phyloP scores from a whole-genome alignment of 2,888 invertebrate species.

The Myopa tessellatipennis region DNA sequence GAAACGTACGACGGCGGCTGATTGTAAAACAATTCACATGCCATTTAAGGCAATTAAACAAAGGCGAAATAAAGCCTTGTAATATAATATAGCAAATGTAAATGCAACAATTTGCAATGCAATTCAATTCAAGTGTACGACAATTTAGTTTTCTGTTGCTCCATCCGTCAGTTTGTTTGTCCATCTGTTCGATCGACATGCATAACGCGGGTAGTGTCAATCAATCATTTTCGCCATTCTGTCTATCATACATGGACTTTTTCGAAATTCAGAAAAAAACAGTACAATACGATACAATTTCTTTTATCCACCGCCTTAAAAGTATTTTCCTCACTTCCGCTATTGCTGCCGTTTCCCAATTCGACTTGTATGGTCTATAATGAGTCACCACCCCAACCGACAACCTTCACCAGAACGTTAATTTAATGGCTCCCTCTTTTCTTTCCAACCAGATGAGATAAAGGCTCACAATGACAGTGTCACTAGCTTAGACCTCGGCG shows the following conservation, averaged over 20 bases:
- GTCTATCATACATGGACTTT: background rate
- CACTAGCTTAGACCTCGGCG: conserved; percentile 67
- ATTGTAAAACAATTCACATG: conserved; percentile 3
- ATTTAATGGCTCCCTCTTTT: background rate
- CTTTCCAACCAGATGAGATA: conserved; percentile 62
- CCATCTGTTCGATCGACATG: background rate
- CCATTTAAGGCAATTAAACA: conserved; percentile 17
- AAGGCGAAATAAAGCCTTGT: conserved; percentile 16
- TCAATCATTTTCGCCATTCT: no score
- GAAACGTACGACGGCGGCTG: conserved; percentile 9
- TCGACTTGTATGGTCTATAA: background rate
- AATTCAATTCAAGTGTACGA: background rate
- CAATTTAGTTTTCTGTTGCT: background rate
- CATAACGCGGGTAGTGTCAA: no score
- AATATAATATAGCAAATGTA: background rate
- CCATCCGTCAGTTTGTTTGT: background rate
- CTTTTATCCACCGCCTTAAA: background rate
- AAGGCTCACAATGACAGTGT: conserved; percentile 67
- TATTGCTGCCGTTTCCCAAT: background rate
- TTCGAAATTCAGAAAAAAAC: background rate
- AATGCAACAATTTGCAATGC: background rate
- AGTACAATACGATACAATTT: conserved; percentile 20
- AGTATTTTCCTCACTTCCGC: conserved; percentile 23
- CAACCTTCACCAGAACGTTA: background rate
- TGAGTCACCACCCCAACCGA: conserved; percentile 1